A percentile compares a stretch with the other conserved stretches of the same genome.
Conservation (phyloP, 2,797 vertebrate species). For the Discoglossus pictus region DNA sequence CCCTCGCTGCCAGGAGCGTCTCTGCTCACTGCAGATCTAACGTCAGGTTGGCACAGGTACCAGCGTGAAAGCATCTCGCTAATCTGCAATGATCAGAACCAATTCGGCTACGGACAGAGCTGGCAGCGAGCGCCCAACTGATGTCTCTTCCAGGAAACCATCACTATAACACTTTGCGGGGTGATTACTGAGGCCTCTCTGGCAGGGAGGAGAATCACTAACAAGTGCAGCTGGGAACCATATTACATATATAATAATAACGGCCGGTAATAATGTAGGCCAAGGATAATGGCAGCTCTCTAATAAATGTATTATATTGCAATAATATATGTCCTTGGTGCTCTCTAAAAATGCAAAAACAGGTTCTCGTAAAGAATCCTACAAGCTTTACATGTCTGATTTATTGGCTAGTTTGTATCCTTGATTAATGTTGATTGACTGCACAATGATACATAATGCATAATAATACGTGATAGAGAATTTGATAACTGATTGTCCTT, state of each 20-base stretch:
- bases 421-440: no score
- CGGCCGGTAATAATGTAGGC: no score
- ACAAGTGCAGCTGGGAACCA: neutral
- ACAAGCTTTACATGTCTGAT: no score
- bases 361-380: no score
- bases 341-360: no score
- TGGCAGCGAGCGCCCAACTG: constrained; percentile 7
- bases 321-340: no score
- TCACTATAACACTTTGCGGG: constrained; percentile 40
- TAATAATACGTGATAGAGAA: no score
- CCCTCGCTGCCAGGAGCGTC: constrained; percentile 16
- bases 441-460: no score
- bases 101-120: constrained; percentile 20
- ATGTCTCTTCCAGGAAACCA: constrained; percentile 34
- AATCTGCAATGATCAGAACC: constrained; percentile 33
- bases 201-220: constrained; percentile 6
- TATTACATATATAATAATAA: neutral
- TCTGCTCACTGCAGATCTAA: constrained; percentile 23
- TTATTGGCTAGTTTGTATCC: no score
- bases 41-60: constrained; percentile 20
- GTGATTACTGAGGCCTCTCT: constrained; percentile 22
- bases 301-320: no score
- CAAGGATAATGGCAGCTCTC: no score
- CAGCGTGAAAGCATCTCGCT: constrained; percentile 21
- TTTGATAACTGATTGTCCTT: no score